A percentile compares a stretch with the other conserved stretches of the same genome.
Conservation (phyloP, 2,797 vertebrate species). For the Linurgus olivaceus region DNA sequence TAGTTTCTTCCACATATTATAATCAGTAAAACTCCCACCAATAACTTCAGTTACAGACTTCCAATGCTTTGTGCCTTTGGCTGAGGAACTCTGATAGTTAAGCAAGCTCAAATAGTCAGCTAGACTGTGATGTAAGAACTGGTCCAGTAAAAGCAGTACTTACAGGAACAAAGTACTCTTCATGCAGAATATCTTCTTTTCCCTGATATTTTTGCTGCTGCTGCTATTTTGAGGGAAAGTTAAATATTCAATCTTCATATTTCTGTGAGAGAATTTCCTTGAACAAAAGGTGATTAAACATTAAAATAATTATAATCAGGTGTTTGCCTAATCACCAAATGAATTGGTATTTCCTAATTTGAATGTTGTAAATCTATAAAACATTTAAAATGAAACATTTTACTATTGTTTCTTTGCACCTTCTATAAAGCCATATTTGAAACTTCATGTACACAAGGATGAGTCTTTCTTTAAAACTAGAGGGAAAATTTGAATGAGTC, state of each 20-base stretch:
- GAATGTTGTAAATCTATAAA: not conserved
- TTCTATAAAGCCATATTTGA: not conserved
- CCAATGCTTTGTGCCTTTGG: not conserved
- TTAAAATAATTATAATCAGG: not conserved
- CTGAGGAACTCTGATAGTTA: not conserved
- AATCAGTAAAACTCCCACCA: slow-evolving; percentile 4
- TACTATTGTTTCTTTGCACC: not conserved
- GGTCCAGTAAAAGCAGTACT: not conserved
- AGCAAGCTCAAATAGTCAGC: not conserved
- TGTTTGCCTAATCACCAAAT: not conserved
- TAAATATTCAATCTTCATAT: not conserved
- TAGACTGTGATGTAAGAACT: not conserved
- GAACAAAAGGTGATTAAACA: not conserved
- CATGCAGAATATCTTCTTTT: not conserved
- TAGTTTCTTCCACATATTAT: not conserved
- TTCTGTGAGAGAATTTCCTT: not conserved
- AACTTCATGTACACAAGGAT: not conserved
- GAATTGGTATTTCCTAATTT: not conserved
- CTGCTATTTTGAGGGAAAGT: not conserved
- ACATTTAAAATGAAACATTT: not conserved
- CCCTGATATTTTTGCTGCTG: not conserved
- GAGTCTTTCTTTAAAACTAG: not conserved
- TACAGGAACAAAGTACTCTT: not conserved
- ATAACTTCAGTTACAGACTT: slow-evolving; percentile 12
- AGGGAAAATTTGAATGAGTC: not conserved